These are phyloP conservation scores for Mallateleia sp. DNA, from an alignment of 2,888 invertebrate species.

Conservation along the genomic window DNA sequence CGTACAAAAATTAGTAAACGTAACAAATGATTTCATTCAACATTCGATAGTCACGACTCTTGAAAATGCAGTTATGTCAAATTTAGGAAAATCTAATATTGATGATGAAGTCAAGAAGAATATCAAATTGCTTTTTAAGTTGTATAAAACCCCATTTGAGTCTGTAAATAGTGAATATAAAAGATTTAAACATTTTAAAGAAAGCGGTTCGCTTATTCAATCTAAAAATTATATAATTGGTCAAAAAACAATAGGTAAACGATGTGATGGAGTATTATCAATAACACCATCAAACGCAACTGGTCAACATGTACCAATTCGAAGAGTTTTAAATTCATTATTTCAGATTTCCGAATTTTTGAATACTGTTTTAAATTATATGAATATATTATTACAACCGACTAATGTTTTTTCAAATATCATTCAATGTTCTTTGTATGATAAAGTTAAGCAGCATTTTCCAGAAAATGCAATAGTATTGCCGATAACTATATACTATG, in stretches of 20 bases:
- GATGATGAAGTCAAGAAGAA: neutral
- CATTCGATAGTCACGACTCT: constrained; percentile 1
- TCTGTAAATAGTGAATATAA: neutral
- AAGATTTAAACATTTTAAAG: neutral
- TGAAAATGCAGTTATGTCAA: constrained; percentile 1
- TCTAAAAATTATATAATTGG: constrained; percentile 2
- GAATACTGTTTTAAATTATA: constrained; percentile 37
- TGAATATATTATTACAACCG: neutral
- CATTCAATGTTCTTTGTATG: constrained; percentile 40
- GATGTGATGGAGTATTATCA: neutral
- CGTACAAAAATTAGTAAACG: constrained; percentile 12
- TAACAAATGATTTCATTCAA: constrained; percentile 11
- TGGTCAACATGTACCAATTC: constrained; percentile 51
- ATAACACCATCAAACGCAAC: constrained; percentile 28
- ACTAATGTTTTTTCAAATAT: constrained; percentile 49
- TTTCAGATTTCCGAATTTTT: constrained; percentile 39
- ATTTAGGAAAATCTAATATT: neutral
- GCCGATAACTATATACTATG: constrained; percentile 61
- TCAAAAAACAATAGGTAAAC: constrained; percentile 6
- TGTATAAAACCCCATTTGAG: constrained; percentile 4
- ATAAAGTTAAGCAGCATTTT: constrained; percentile 22
- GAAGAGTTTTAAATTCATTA: constrained; percentile 24
- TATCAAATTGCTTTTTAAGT: neutral
- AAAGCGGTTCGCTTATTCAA: constrained; percentile 9
- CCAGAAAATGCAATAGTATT: constrained; percentile 27